Evolutionary conservation across 2,888 invertebrate species (phyloP), one percentile per base, ranked within the genome.

Genomic region (Tetramorium bicarinatum): DNA sequence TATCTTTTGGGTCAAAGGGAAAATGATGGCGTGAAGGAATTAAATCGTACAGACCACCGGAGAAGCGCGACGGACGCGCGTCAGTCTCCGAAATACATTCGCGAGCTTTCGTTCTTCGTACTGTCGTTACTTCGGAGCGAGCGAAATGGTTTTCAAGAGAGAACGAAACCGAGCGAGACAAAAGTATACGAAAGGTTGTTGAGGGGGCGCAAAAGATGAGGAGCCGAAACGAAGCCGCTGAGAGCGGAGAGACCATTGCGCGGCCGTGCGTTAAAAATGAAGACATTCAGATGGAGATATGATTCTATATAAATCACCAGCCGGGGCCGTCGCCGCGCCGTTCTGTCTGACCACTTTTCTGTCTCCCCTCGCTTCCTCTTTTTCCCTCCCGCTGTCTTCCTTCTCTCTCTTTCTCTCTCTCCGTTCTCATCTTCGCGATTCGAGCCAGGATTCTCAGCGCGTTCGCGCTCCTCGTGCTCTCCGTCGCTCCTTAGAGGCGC

Each of bases 271-370:
- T 93, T 94, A 93, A 94, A 94, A 94, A 94, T 94, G 94, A 94
- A 94, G 94, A 94, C 94, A 92, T 94, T 94, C 93, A 92, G 93
- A 93, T 93, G 93, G 91, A 94, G 94, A 94, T 93, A 94, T 92
- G 93, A 94, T 94, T 94, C 94, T 92, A 92, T 93, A 93, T 94
- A 94, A 94, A 94, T 94, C 93, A 93, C 92, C 87, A 89, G 89
- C 82, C 90, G 82, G 88, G 87, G 85, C 87, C 85, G 88, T 84
- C 88, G 88, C 85, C 80, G 85, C 84, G 82, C 71, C 85, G 87
- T 87, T 89, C 87, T 88, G 87, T 86, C 87, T 79, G 82, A 85
- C 80, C 85, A 87, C 84, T 75, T 84, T 85, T 82, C 84, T 41
- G 54, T 69, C 54, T 54, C 29, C 56, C 47, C 21, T 71, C 34